Evolutionary conservation across 2,797 vertebrate genomes (phyloP).

Genomic region (Scolopax bukidnonensis): DNA sequence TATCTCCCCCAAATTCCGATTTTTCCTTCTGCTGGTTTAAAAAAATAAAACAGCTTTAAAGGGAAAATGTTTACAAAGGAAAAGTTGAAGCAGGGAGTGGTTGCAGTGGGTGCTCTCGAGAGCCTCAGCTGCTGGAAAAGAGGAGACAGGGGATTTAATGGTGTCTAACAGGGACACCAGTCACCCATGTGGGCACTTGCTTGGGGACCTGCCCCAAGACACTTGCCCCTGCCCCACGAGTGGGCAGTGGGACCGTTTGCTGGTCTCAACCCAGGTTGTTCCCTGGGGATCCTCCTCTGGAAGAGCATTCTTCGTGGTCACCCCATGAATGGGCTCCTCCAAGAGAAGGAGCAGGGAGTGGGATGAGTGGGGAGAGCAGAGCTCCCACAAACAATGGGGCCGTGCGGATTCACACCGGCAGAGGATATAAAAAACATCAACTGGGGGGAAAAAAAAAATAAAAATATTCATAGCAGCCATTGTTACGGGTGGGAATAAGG

Average conservation of each 20-base stretch:
- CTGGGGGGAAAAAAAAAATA: background rate
- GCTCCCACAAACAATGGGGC: background rate
- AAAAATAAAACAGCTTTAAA: background rate
- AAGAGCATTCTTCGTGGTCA: background rate
- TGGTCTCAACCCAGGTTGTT: background rate
- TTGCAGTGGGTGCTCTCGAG: background rate
- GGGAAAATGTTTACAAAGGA: background rate
- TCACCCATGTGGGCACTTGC: background rate
- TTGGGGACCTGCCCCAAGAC: background rate
- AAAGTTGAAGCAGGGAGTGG: background rate
- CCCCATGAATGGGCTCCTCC: background rate
- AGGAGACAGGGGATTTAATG: fast-evolving
- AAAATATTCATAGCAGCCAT: slow-evolving; percentile 12
- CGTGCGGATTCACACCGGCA: background rate
- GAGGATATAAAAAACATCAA: slow-evolving; percentile 44
- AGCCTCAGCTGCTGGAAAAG: background rate
- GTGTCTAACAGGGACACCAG: background rate
- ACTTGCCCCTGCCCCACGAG: fast-evolving
- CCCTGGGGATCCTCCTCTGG: background rate
- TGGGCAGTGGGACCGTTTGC: background rate
- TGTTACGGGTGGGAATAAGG: slow-evolving; percentile 59
- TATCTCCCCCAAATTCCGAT: background rate
- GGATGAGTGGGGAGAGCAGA: background rate
- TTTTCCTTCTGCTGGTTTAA: background rate
- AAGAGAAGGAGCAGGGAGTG: background rate